phyloP scores from a whole-genome alignment of 2,888 invertebrate genomes.

The Trilocha varians region DNA sequence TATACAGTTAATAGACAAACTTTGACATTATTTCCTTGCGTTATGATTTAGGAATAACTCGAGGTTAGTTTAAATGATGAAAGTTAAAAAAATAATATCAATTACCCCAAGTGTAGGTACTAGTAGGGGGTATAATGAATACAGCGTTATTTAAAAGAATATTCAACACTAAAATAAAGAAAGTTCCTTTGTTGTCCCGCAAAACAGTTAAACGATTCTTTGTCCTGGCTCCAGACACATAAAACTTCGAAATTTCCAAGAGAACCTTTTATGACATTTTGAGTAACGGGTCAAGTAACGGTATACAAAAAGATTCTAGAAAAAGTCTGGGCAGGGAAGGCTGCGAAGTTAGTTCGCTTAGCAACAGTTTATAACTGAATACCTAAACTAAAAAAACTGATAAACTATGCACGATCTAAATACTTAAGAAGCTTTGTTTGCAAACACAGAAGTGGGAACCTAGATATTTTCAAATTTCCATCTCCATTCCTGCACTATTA shows the following conservation, averaged over 20 bases:
- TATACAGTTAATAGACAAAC: too few relatives aligned
- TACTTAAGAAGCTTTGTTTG: too few relatives aligned
- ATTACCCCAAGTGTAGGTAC: too few relatives aligned
- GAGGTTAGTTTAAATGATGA: too few relatives aligned
- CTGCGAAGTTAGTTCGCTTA: neutral
- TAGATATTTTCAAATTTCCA: too few relatives aligned
- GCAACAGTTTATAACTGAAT: neutral
- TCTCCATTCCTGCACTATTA: too few relatives aligned
- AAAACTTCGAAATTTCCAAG: slow-evolving; percentile 48
- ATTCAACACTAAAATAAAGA: slow-evolving; percentile 36
- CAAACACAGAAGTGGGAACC: too few relatives aligned
- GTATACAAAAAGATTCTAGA: neutral
- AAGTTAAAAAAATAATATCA: too few relatives aligned
- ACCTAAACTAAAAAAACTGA: neutral
- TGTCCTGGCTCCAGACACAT: slow-evolving; percentile 57
- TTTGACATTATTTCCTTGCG: too few relatives aligned
- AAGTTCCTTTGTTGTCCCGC: slow-evolving; percentile 45
- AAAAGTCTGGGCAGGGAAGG: neutral
- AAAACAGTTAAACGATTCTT: slow-evolving; percentile 50
- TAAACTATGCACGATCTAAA: neutral
- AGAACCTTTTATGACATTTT: slow-evolving; percentile 38
- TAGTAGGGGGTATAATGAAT: too few relatives aligned
- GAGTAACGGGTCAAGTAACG: slow-evolving; percentile 27
- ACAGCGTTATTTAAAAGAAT: too few relatives aligned
- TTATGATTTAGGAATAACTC: too few relatives aligned